Evolutionary conservation across 2,888 invertebrate genomes (phyloP).

Genomic region (Synanthedon myopaeformis): DNA sequence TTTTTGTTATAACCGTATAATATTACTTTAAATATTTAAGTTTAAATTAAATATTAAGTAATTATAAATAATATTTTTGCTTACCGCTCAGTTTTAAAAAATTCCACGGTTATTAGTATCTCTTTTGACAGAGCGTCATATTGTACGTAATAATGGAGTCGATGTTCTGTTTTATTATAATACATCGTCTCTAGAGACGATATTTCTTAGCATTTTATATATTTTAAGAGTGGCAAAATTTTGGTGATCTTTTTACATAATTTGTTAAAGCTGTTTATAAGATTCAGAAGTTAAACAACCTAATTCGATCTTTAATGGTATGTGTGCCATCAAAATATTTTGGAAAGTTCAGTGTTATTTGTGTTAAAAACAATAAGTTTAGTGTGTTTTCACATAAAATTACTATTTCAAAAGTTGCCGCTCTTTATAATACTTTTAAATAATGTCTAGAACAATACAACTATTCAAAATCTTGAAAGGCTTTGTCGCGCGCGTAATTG

Average conservation of each 20-base stretch:
- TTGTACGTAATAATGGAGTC: slow-evolving; percentile 75
- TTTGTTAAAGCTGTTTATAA: slow-evolving; percentile 42
- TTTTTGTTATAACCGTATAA: not conserved
- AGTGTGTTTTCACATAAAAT: not conserved
- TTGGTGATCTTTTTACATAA: slow-evolving; percentile 37
- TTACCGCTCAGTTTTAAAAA: slow-evolving; percentile 10
- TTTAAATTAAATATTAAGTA: not conserved
- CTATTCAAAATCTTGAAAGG: slow-evolving; percentile 26
- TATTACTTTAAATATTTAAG: not conserved
- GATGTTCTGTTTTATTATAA: slow-evolving; percentile 38
- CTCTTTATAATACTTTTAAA: not conserved
- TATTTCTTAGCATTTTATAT: no score
- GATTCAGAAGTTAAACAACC: slow-evolving; percentile 46
- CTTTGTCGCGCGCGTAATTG: slow-evolving; percentile 69
- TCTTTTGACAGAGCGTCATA: slow-evolving; percentile 71
- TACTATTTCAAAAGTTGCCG: not conserved
- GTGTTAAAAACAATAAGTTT: not conserved
- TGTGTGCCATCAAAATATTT: slow-evolving; percentile 72
- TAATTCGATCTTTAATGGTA: slow-evolving; percentile 52
- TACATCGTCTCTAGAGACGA: no score
- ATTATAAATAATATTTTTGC: not conserved
- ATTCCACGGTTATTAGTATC: slow-evolving; percentile 42
- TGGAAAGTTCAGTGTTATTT: slow-evolving; percentile 49
- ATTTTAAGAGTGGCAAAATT: slow-evolving; percentile 23
- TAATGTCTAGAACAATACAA: not conserved